These are phyloP conservation scores for Crenuchus spilurus DNA, from an alignment of 2,797 vertebrate species.

Conservation along the genomic window DNA sequence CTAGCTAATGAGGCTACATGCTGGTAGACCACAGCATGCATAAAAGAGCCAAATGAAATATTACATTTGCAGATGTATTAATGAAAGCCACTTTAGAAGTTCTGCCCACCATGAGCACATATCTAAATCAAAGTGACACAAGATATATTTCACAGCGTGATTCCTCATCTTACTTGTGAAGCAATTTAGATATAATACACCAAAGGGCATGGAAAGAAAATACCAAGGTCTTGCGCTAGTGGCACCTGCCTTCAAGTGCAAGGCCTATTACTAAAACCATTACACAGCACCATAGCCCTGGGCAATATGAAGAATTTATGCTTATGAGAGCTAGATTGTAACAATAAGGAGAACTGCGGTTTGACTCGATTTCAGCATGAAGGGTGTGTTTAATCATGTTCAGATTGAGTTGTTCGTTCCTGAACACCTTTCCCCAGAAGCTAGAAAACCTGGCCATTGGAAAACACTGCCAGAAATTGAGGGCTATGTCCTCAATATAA, in stretches of 20 bases:
- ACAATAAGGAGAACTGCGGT: slow-evolving; percentile 46
- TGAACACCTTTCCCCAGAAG: slow-evolving; percentile 10
- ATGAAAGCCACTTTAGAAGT: not conserved
- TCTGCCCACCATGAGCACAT: not conserved
- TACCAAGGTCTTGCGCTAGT: not conserved
- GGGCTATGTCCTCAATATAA: slow-evolving; percentile 12
- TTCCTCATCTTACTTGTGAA: not conserved
- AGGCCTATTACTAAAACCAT: slow-evolving; percentile 38
- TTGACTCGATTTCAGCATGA: slow-evolving; percentile 33
- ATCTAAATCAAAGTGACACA: slow-evolving; percentile 23
- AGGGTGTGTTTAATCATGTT: slow-evolving; percentile 38
- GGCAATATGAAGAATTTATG: slow-evolving; percentile 36
- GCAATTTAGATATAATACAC: slow-evolving; percentile 19
- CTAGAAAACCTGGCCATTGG: slow-evolving; percentile 24
- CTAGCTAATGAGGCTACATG: not conserved
- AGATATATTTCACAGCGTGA: not conserved
- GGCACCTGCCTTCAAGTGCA: slow-evolving; percentile 10
- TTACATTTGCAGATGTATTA: not conserved
- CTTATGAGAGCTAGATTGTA: slow-evolving; percentile 51
- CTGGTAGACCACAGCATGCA: not conserved
- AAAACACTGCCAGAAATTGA: slow-evolving; percentile 23
- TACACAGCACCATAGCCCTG: slow-evolving; percentile 23
- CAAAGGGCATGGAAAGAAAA: slow-evolving; percentile 19
- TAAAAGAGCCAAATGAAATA: not conserved
- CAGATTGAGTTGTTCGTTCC: slow-evolving; percentile 29